These are phyloP conservation scores for Manis pentadactyla DNA, from an alignment of 2,797 vertebrate genomes.

Conservation along the genomic window DNA sequence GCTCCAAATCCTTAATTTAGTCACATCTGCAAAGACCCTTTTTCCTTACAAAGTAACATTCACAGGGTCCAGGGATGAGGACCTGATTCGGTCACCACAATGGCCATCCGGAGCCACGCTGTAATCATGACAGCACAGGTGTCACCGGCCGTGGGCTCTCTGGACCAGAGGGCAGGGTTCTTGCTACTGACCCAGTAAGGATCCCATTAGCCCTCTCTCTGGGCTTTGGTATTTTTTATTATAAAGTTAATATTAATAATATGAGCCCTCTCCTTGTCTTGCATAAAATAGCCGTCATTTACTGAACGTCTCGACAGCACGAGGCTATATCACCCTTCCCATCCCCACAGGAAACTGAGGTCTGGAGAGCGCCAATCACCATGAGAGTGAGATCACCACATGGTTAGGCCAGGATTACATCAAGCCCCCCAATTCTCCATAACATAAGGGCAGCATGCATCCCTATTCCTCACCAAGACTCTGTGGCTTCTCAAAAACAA, in stretches of 20 bases:
- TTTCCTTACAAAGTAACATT: neutral
- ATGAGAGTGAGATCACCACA: neutral
- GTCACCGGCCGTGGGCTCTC: accelerated
- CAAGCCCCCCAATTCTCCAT: neutral
- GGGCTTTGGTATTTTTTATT: too few species aligned
- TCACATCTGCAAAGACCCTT: neutral
- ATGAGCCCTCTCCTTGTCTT: neutral
- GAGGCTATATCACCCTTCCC: neutral
- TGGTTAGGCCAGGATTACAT: neutral
- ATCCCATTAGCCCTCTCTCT: too few species aligned
- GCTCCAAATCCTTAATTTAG: slow-evolving; percentile 27
- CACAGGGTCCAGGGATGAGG: neutral
- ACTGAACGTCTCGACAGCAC: neutral
- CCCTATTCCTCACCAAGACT: neutral
- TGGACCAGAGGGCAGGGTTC: neutral
- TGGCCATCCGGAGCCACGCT: accelerated
- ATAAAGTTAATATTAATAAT: neutral
- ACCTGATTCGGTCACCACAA: neutral
- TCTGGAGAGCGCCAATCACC: neutral
- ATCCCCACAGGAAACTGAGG: neutral
- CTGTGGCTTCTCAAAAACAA: neutral
- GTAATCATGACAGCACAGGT: accelerated
- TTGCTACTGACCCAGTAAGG: neutral
- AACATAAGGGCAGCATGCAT: neutral
- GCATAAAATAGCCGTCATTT: neutral